Percentiles rank a stretch among this genome's conserved stretches.
These are phyloP conservation scores for Cepaea hortensis DNA, from an alignment of 2,888 invertebrate genomes.

Conservation along the genomic window DNA sequence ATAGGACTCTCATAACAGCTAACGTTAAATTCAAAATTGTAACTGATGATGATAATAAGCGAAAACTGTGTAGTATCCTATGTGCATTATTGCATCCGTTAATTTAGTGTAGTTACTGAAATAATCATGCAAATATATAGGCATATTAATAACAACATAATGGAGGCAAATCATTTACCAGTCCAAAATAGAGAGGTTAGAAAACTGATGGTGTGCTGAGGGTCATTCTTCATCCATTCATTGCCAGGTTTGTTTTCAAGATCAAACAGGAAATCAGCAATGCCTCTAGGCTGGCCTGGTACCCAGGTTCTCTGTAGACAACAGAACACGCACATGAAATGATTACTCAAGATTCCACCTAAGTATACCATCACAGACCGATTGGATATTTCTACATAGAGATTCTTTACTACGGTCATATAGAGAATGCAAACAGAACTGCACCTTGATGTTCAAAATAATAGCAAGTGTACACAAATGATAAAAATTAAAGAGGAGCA, in stretches of 20 bases:
- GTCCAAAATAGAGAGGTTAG: constrained; percentile 19
- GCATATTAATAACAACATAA: too few species aligned
- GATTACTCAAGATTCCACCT: neutral
- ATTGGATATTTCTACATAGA: too few species aligned
- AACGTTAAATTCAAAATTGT: too few species aligned
- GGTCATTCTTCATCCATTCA: constrained; percentile 35
- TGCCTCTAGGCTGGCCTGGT: neutral
- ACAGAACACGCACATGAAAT: constrained; percentile 6
- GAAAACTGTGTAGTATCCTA: too few species aligned
- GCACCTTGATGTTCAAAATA: too few species aligned
- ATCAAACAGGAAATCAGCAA: constrained; percentile 3
- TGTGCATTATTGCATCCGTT: neutral
- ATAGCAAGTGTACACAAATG: too few species aligned
- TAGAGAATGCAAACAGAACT: too few species aligned
- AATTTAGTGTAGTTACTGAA: constrained; percentile 10
- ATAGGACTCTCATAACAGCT: too few species aligned
- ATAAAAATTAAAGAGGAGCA: too few species aligned
- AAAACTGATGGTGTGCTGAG: constrained; percentile 24
- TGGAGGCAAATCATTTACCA: neutral
- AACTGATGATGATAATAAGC: too few species aligned
- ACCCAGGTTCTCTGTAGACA: constrained; percentile 1
- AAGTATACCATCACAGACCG: neutral
- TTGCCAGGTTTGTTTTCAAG: constrained; percentile 12
- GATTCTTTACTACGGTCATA: too few species aligned
- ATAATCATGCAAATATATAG: too few species aligned